These are phyloP conservation scores for Micronycteris hirsuta DNA, from an alignment of 2,113 vertebrate genomes.

Conservation along the genomic window DNA sequence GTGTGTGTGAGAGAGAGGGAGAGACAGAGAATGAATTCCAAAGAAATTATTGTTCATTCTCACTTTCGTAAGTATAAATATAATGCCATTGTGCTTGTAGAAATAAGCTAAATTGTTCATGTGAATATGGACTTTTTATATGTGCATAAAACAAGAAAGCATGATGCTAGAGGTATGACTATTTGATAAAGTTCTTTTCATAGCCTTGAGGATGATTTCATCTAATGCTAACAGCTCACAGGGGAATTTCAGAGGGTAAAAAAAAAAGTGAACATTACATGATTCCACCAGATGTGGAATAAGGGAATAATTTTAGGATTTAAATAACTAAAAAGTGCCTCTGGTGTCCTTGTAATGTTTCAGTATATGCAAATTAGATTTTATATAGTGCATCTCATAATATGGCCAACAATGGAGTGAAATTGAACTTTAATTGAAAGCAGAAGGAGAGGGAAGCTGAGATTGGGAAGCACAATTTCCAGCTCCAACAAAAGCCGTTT, in stretches of 20 bases:
- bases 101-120: neutral
- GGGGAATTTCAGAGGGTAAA: slow-evolving; percentile 41
- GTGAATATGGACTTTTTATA: neutral
- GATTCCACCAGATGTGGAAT: slow-evolving; percentile 51
- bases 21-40: neutral
- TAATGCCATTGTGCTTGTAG: neutral
- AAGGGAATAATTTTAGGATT: slow-evolving; percentile 51
- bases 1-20: neutral
- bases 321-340: slow-evolving; percentile 49
- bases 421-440: slow-evolving; percentile 60
- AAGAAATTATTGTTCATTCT: neutral
- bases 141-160: neutral
- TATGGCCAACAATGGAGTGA: neutral
- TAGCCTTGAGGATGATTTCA: slow-evolving; percentile 40
- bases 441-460: slow-evolving; percentile 39
- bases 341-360: slow-evolving; percentile 56
- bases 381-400: slow-evolving; percentile 25
- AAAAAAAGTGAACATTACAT: slow-evolving; percentile 47
- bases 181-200: slow-evolving; percentile 34
- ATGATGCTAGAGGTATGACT: neutral
- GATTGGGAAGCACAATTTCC: neutral
- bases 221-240: slow-evolving; percentile 2
- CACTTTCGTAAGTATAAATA: neutral
- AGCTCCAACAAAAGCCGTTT: slow-evolving; percentile 39
- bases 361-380: slow-evolving; percentile 57